Conservation (phyloP, 2,113 vertebrate species). For the Elephas maximus region DNA sequence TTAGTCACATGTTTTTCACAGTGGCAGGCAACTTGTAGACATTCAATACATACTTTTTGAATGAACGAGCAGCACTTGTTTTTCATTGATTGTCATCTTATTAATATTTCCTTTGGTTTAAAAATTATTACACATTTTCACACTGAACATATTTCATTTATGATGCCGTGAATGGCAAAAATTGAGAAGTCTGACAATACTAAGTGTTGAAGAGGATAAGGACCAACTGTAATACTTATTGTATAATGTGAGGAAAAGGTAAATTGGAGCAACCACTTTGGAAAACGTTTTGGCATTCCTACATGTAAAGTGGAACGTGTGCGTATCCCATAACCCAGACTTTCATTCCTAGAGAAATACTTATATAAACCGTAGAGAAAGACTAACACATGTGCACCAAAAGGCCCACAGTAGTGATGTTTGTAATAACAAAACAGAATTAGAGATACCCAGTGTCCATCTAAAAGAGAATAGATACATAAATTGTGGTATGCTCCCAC, state of each 20-base stretch:
- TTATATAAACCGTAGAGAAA: neutral
- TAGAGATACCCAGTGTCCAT: neutral
- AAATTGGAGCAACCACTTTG: neutral
- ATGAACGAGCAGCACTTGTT: neutral
- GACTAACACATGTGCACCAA: neutral
- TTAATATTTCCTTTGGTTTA: neutral
- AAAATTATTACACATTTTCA: neutral
- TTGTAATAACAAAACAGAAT: neutral
- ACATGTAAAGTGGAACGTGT: neutral
- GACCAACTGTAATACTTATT: neutral
- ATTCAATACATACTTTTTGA: neutral
- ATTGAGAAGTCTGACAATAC: neutral
- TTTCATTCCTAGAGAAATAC: neutral
- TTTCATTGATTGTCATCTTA: slow-evolving; percentile 24
- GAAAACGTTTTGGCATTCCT: neutral
- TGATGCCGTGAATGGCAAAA: neutral
- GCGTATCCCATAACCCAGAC: neutral
- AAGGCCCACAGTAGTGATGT: neutral
- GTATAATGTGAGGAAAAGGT: neutral
- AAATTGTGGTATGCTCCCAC: neutral
- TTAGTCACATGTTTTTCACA: neutral
- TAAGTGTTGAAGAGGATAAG: neutral
- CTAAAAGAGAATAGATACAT: neutral
- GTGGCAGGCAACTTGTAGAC: neutral
- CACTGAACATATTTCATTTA: neutral